Conservation (phyloP, 2,113 vertebrate species). For the rat (Rattus norvegicus) region DNA sequence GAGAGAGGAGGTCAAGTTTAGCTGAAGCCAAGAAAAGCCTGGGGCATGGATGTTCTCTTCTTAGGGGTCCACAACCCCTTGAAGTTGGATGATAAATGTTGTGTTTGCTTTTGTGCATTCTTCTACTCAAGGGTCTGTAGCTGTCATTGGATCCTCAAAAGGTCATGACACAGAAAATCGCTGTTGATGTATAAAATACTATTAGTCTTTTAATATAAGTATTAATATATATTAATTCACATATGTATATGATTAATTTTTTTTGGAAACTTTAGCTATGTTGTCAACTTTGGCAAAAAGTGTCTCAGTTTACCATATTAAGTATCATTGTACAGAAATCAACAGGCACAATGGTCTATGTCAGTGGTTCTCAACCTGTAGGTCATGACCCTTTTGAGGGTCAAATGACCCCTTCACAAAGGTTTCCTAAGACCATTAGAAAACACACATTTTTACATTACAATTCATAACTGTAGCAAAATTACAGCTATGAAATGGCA, state of each 20-base stretch:
- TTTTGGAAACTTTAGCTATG: background rate
- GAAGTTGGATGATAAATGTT: background rate
- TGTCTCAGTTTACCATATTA: background rate
- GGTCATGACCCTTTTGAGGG: background rate
- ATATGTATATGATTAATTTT: background rate
- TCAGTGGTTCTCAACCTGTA: background rate
- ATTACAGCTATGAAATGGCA: background rate
- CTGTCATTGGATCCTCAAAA: background rate
- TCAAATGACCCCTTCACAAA: background rate
- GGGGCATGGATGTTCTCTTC: background rate
- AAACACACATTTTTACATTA: background rate
- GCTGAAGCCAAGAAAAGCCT: constrained; percentile 4
- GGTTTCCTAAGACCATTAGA: background rate
- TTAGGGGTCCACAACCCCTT: background rate
- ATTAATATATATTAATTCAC: background rate
- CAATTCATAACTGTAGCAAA: background rate
- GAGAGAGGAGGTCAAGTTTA: background rate
- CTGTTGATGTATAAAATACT: background rate
- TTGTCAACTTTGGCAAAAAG: background rate
- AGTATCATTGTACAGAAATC: background rate
- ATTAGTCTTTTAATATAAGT: background rate
- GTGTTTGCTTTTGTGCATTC: constrained; percentile 10
- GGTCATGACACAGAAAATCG: background rate
- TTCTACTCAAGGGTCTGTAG: background rate
- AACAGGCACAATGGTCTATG: background rate